Evolutionary conservation across 2,888 invertebrate genomes (phyloP).

Genomic region (Calameuta pallipes): DNA sequence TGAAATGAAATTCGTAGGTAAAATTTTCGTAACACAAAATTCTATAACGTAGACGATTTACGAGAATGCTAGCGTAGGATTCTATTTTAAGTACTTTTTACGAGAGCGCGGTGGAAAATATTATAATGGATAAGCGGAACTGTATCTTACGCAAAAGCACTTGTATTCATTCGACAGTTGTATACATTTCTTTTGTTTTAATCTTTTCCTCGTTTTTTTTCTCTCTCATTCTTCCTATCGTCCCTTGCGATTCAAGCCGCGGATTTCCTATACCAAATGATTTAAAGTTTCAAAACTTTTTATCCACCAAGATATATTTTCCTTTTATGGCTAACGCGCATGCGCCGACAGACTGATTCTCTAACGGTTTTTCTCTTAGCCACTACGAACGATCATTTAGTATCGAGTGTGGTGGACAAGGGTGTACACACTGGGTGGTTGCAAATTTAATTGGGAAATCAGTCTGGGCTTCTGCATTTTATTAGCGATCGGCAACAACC

Average conservation of each 20-base stretch:
- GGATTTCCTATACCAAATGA: neutral
- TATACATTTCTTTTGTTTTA: constrained; percentile 42
- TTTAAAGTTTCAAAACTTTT: neutral
- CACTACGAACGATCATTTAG: neutral
- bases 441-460: constrained; percentile 2
- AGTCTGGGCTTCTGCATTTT: neutral
- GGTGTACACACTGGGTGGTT: neutral
- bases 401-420: neutral
- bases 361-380: neutral
- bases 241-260: neutral
- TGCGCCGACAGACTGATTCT: neutral
- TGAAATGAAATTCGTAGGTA: constrained; percentile 29
- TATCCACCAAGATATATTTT: neutral
- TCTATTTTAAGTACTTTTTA: constrained; percentile 61
- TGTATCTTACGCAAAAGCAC: constrained; percentile 47
- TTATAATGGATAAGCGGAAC: constrained; percentile 46
- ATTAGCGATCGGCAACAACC: neutral
- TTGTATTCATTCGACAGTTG: constrained; percentile 57
- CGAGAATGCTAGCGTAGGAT: constrained; percentile 54
- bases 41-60: constrained; percentile 42
- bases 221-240: neutral
- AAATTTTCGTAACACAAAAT: constrained; percentile 45
- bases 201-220: neutral
- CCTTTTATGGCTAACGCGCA: neutral
- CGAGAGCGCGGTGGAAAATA: constrained; percentile 35